Conservation (phyloP, 2,113 vertebrate genomes). For the Dasyornis broadbenti region DNA sequence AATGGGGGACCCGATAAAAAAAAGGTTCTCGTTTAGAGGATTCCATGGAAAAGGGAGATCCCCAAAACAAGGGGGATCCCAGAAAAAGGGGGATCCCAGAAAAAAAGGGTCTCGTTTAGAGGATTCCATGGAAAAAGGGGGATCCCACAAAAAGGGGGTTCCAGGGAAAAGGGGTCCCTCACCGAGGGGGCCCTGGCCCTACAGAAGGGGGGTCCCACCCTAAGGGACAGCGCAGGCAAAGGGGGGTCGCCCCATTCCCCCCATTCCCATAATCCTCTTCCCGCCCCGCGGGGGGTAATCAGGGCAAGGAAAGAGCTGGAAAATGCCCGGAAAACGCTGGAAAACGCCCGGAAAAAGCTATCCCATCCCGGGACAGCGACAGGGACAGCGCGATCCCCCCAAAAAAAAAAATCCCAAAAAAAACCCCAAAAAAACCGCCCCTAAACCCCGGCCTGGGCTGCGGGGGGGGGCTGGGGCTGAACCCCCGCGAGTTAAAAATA, state of each 20-base stretch:
- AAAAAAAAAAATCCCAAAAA: neutral
- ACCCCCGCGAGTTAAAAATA: slow-evolving; percentile 89
- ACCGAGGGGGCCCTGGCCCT: neutral
- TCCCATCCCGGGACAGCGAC: neutral
- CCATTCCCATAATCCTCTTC: neutral
- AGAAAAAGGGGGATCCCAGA: neutral
- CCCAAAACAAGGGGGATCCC: neutral
- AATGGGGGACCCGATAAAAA: too few relatives aligned
- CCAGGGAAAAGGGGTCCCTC: too few relatives aligned
- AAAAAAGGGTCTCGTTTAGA: too few relatives aligned
- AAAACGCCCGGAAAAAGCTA: neutral
- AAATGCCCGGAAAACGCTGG: neutral
- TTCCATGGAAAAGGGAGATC: neutral
- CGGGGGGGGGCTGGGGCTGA: neutral
- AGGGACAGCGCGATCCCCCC: neutral
- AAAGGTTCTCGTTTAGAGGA: neutral
- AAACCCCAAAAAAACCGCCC: neutral
- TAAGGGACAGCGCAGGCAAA: neutral
- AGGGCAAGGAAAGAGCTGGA: neutral
- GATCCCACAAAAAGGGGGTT: too few relatives aligned
- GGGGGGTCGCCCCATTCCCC: neutral
- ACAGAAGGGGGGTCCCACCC: neutral
- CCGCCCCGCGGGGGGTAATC: neutral
- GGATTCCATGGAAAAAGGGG: too few relatives aligned
- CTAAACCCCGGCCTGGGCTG: neutral